A percentile compares a stretch with the other conserved stretches of the same genome.
These are phyloP conservation scores for Cavia porcellus DNA, from an alignment of 2,113 vertebrate species.

Conservation along the genomic window DNA sequence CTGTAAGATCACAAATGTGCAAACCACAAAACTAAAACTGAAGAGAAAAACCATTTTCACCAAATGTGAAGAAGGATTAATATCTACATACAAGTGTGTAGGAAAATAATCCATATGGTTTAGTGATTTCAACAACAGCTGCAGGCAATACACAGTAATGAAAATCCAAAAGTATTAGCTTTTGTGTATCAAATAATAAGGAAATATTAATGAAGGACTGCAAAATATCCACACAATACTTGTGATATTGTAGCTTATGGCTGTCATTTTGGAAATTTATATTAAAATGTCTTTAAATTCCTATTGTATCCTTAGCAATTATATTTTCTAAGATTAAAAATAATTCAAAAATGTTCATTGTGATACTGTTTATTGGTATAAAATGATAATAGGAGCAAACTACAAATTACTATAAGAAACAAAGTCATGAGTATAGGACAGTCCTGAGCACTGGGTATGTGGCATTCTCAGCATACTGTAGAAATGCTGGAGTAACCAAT, in stretches of 20 bases:
- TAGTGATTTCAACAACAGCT: not conserved
- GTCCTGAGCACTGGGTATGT: not conserved
- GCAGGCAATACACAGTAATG: not conserved
- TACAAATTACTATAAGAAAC: not conserved
- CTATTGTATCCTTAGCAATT: conserved; percentile 29
- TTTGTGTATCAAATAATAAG: not conserved
- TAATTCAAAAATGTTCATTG: not conserved
- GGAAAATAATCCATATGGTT: conserved; percentile 19
- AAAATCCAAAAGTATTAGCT: not conserved
- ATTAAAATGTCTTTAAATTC: conserved; percentile 9
- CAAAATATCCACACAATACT: conserved; percentile 7
- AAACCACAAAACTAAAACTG: conserved; percentile 19
- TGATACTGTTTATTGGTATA: not conserved
- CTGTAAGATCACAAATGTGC: conserved; percentile 5
- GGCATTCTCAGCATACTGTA: not conserved
- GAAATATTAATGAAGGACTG: not conserved
- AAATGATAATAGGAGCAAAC: not conserved
- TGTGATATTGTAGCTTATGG: not conserved
- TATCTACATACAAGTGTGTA: not conserved
- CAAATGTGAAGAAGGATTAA: not conserved
- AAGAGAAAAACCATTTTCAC: conserved; percentile 11
- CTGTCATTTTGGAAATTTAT: not conserved
- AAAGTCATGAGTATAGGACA: not conserved
- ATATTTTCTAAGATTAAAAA: not conserved
- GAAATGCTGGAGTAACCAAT: not conserved